Base-by-base conservation (phyloP, 1,140 invertebrate species). In the Adoxophyes honmai region DNA sequence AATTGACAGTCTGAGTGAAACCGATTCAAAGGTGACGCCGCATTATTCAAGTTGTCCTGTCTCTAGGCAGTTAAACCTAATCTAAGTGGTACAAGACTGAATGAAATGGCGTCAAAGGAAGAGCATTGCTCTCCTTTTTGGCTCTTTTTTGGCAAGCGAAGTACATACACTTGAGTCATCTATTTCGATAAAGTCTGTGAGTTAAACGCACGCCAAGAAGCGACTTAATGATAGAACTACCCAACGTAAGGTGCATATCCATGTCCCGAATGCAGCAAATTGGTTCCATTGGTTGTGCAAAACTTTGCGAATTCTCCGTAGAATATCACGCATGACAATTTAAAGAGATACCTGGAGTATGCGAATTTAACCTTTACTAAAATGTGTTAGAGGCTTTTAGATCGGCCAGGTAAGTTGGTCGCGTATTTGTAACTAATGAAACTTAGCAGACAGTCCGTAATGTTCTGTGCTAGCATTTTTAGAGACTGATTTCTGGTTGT, bases 261-360 rank as follows among this genome's bases (percentile, higher is more conserved):
- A 68, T 68, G 68, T 73, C 68, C 60, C 62, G 60, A 66, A 71
- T 66, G 63, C 69, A 64, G 68, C 62, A 71, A 78, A 75, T 78
- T 68, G 65, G 62, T 73, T 70, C 62, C 70, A 68, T 70, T 68
- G 69, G 65, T 56, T 66, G 62, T 52, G 38, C 62, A 74, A 78
- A 78, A 58, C n/a, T 75, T 78, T 66, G 52, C 60, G 57, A 56
- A 66, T 66, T 62, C 70, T 53, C 58, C 52, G 53, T 18, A 10
- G 44, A 39, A 35, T 37, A 63, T 52, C 2, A 3, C 2, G 6
- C 6, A 28, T 6, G 21, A 28, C 21, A 6, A 28, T 2, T 6
- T 6, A 28, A 28, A 28, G 21, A 28, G 6, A 28, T 28, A 3
- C 21, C n/a, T n/a, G n/a, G n/a, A n/a, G 39, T 42, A 28, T 42